These are phyloP conservation scores for Gryllus bimaculatus DNA, from an alignment of 1,140 invertebrate species.

Conservation along the genomic window DNA sequence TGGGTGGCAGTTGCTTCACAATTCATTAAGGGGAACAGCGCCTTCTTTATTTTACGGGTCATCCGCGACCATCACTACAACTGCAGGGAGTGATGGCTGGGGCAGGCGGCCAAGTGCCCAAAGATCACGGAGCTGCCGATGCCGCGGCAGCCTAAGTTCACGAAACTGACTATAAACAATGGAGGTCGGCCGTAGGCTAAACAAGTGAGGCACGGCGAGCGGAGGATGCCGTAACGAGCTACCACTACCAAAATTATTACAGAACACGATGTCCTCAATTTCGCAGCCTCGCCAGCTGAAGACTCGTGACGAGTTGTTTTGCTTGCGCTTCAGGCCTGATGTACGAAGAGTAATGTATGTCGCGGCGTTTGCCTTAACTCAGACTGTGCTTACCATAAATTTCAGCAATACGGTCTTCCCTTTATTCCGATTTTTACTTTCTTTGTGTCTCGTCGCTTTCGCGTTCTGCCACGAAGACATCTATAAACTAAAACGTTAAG, in stretches of 20 bases:
- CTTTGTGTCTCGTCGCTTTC: not conserved
- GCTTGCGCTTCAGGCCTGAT: not conserved
- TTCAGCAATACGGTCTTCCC: not conserved
- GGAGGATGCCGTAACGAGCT: not conserved
- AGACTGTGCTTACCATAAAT: not conserved
- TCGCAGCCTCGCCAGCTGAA: not conserved
- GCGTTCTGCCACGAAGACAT: not conserved
- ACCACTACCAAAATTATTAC: not conserved
- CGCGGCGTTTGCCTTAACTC: not conserved
- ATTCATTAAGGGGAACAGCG: too few relatives aligned
- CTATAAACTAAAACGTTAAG: not conserved
- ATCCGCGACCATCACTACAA: too few relatives aligned
- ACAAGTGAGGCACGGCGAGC: not conserved
- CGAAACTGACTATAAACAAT: not conserved
- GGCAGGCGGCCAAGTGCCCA: not conserved
- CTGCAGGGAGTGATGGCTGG: not conserved
- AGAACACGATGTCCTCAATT: not conserved
- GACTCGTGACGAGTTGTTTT: not conserved
- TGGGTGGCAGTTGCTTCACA: too few relatives aligned
- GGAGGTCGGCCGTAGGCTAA: not conserved
- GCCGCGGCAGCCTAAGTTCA: not conserved
- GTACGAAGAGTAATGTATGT: not conserved
- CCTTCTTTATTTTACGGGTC: too few relatives aligned
- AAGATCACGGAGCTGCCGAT: not conserved
- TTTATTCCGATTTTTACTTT: slow-evolving; percentile 2